Percentiles rank a stretch among this genome's conserved stretches.
These are phyloP conservation scores for Zaprionus lachaisei DNA, from an alignment of 1,140 invertebrate genomes.

Conservation along the genomic window DNA sequence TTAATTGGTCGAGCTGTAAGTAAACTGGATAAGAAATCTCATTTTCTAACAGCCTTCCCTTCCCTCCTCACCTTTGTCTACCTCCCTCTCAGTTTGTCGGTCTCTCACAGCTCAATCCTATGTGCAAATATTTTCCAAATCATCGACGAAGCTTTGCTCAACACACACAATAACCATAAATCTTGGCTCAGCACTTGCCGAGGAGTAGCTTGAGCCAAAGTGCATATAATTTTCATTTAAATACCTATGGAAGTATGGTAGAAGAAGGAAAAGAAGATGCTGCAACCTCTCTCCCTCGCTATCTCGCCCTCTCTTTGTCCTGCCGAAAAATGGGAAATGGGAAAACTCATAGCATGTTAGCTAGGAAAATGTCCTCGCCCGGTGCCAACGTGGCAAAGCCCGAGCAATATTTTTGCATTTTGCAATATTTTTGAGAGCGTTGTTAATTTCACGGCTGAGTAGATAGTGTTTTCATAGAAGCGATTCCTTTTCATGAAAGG, in stretches of 20 bases:
- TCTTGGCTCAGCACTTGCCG: slow-evolving; percentile 42
- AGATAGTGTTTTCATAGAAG: slow-evolving; percentile 55
- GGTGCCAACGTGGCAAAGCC: slow-evolving; percentile 33
- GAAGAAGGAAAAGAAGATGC: slow-evolving; percentile 33
- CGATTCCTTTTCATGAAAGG: slow-evolving; percentile 44
- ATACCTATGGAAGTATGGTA: slow-evolving; percentile 34
- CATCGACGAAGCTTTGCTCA: slow-evolving; percentile 41
- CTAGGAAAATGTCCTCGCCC: slow-evolving; percentile 39
- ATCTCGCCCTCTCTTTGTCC: slow-evolving; percentile 6
- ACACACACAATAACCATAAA: slow-evolving; percentile 61
- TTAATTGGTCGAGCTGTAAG: slow-evolving; percentile 59
- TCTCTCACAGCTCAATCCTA: slow-evolving; percentile 15
- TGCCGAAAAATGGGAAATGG: slow-evolving; percentile 11
- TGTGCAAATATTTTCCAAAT: slow-evolving; percentile 39
- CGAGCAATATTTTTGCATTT: slow-evolving; percentile 77
- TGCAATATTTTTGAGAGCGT: slow-evolving; percentile 73
- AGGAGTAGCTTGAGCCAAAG: slow-evolving; percentile 36
- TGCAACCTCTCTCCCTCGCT: slow-evolving; percentile 31
- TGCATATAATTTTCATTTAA: slow-evolving; percentile 67
- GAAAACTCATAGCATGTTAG: slow-evolving; percentile 6
- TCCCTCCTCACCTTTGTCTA: no score
- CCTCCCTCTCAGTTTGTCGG: neutral
- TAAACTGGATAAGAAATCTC: slow-evolving; percentile 29
- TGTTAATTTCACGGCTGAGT: slow-evolving; percentile 76
- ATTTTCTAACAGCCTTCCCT: slow-evolving; percentile 17